Base-by-base conservation (phyloP, 2,888 invertebrate genomes). In the Xanthia togata region DNA sequence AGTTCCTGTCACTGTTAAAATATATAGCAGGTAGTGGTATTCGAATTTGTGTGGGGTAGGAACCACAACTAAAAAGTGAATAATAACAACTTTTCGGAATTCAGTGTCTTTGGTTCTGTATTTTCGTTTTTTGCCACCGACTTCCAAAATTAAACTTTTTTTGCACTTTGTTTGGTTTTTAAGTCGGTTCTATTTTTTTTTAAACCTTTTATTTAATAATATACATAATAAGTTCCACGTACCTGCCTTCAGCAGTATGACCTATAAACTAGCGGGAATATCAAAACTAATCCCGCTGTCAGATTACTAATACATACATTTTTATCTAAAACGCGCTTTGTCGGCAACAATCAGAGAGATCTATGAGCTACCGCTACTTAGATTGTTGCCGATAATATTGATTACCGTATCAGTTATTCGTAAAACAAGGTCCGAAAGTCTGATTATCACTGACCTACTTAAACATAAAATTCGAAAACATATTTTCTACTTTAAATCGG, bases 401-500 rank as follows among this genome's bases (percentile, higher is more conserved):
- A 78, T 73, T n/a, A 59, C 26, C 8, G 8, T 77, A 78, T 82
- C 82, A 60, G 47, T 72, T 14, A 64, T 60, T 71, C 72, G 17
- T 64, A 64, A 81, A 82, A 69, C 78, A 55, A 55, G 68, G 71
- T 14, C 64, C 47, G 17, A 26, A 60, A 44, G n/a, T 31, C 64
- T 41, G 9, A 70, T 41, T 67, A 26, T 55, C 50, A 20, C 2
- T 82, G 82, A 73, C 78, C 81, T 72, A 78, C 78, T 26, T 74
- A 50, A 6, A 4, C 14, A 14, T 9, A 14, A 38, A 38, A 69
- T 26, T 67, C 14, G 31, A 62, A 62, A 47, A 70, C 31, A 47
- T 31, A 59, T 31, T 23, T 23, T 72, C 47, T n/a, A 20, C 8
- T 14, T 23, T 50, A 14, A 50, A 50, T 50, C 9, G 9, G 31